Evolutionary conservation across 2,113 vertebrate species (phyloP), one percentile per base, ranked within the genome.

Genomic region (Hippolais icterina): DNA sequence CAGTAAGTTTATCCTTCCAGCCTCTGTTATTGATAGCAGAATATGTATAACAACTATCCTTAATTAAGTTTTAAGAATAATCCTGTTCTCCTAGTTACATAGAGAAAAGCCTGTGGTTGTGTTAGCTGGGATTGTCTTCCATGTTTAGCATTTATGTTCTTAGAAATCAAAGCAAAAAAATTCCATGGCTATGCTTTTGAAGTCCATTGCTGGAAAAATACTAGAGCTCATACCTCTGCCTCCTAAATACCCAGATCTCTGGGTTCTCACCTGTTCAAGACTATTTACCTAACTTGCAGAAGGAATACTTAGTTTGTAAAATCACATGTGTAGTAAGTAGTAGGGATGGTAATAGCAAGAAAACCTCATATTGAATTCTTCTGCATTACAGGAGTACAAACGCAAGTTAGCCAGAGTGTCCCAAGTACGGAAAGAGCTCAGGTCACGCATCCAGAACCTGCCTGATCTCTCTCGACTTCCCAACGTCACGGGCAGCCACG

Each of bases 381-480:
- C 89, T 95, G 20, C 96, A 12, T 98, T 98, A 22, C 97, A 99
- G 99, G 99, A 99, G 87, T 99, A 99, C 97, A 99, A 99, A 94
- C 98, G 98, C 91, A 99, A 99, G 97, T 97, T 99, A 97, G 98
- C 98, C 83, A 98, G 98, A 94, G 99, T 99, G 90, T 99, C 99
- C 94, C 98, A 99, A 95, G 99, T 99, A 39, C 98, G 99, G 68
- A 99, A 99, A 97, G 99, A 99, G 97, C 98, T 99, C 82, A 98
- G 99, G 56, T 98, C 99, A 41, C 99, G 99, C 84, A 98, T 99
- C 89, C 99, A 98, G 98, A 98, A 98, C 97, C 98, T 99, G 53
- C 99, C 99, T 68, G 98, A 99, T 93, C 98, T 99, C 41, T 99
- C 98, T 69, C 98, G 98, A 54, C 97, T 99, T 79, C 99, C 99